Conservation (phyloP, 2,888 invertebrate species). For the Apodemia duryi region DNA sequence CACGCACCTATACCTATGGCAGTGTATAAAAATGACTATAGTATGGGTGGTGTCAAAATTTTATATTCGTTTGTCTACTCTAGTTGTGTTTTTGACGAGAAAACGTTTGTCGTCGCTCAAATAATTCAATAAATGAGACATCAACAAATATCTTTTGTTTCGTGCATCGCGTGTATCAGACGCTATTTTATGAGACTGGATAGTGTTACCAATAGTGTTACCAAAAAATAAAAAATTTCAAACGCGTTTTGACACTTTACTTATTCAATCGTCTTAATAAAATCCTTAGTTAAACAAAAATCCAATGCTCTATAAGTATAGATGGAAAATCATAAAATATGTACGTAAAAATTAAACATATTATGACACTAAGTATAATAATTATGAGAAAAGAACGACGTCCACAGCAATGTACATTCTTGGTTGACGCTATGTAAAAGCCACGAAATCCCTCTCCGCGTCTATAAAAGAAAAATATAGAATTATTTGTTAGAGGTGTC, state of each 20-base stretch:
- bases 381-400: not conserved
- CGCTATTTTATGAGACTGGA: no score
- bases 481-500: no score
- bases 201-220: not conserved
- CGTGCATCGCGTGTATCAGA: no score
- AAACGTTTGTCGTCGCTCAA: no score
- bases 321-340: not conserved
- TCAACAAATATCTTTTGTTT: no score
- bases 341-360: not conserved
- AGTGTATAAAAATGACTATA: no score
- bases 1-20: no score
- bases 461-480: not conserved
- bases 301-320: not conserved
- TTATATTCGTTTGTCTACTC: no score
- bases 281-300: not conserved
- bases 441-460: not conserved
- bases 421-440: not conserved
- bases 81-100: no score
- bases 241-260: not conserved
- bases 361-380: not conserved
- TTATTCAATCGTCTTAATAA: not conserved
- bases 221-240: not conserved
- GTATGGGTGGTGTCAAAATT: no score
- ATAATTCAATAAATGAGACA: no score
- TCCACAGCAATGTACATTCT: not conserved